These are phyloP conservation scores for Amblyjoppa proteus DNA, from an alignment of 2,888 invertebrate genomes.

Conservation along the genomic window DNA sequence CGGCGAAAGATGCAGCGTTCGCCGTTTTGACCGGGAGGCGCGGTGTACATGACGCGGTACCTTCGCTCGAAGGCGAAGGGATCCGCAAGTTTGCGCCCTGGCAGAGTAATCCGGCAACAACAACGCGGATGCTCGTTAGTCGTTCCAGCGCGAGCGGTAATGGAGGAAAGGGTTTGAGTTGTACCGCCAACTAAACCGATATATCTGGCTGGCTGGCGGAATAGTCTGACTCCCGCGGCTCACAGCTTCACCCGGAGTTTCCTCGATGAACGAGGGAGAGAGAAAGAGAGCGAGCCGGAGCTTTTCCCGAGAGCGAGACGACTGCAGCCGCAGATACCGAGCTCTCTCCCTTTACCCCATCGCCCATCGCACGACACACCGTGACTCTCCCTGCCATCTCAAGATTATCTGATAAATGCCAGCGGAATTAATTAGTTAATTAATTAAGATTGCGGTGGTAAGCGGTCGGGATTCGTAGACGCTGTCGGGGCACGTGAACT, in stretches of 20 bases:
- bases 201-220: constrained; percentile 73
- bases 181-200: constrained; percentile 78
- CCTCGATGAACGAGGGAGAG: constrained; percentile 26
- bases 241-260: constrained; percentile 74
- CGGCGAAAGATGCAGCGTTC: constrained; percentile 10
- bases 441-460: constrained; percentile 76
- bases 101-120: constrained; percentile 59
- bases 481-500: constrained; percentile 14
- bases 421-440: constrained; percentile 81
- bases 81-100: constrained; percentile 42
- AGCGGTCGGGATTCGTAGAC: constrained; percentile 41
- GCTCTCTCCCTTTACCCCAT: constrained; percentile 30
- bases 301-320: constrained; percentile 41
- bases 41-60: constrained; percentile 41
- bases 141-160: constrained; percentile 66
- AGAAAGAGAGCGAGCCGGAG: constrained; percentile 52
- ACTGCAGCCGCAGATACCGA: constrained; percentile 26
- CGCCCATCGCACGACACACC: constrained; percentile 54
- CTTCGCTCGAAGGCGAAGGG: constrained; percentile 32
- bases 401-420: constrained; percentile 79
- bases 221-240: constrained; percentile 8
- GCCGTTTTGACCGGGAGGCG: neutral
- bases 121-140: constrained; percentile 76
- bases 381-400: constrained; percentile 45
- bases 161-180: constrained; percentile 76